Percentiles rank a stretch among this genome's conserved stretches.
These are phyloP conservation scores for Cyanistes caeruleus DNA, from an alignment of 2,113 vertebrate species.

Conservation along the genomic window DNA sequence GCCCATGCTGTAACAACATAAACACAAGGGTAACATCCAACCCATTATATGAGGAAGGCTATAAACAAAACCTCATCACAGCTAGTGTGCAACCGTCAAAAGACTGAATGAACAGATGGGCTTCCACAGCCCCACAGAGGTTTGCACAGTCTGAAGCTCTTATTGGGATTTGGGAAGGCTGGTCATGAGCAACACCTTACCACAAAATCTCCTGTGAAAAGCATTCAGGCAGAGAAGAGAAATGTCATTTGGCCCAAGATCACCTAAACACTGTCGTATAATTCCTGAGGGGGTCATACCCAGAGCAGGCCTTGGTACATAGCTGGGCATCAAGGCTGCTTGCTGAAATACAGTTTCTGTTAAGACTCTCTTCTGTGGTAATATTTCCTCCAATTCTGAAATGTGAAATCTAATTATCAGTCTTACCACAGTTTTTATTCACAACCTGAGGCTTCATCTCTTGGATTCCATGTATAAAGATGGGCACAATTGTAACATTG, in stretches of 20 bases:
- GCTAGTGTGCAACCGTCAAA: not conserved
- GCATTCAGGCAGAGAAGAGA: not conserved
- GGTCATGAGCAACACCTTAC: not conserved
- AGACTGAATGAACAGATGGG: not conserved
- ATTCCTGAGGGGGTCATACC: no score
- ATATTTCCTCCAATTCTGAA: not conserved
- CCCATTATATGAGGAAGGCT: not conserved
- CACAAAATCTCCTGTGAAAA: not conserved
- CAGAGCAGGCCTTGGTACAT: not conserved
- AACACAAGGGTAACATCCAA: not conserved
- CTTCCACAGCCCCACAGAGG: not conserved
- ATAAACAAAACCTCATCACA: not conserved
- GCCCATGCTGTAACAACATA: not conserved
- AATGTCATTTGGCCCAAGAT: not conserved
- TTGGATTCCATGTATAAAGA: not conserved
- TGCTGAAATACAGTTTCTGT: not conserved
- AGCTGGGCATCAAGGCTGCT: not conserved
- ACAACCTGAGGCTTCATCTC: not conserved
- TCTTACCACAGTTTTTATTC: not conserved
- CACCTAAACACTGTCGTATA: not conserved
- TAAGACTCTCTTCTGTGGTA: not conserved
- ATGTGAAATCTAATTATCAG: not conserved
- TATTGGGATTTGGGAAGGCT: not conserved
- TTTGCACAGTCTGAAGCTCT: not conserved
- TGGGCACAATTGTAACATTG: fast-evolving